phyloP scores from a whole-genome alignment of 2,113 vertebrate species.

The Nothoprocta perdicaria region DNA sequence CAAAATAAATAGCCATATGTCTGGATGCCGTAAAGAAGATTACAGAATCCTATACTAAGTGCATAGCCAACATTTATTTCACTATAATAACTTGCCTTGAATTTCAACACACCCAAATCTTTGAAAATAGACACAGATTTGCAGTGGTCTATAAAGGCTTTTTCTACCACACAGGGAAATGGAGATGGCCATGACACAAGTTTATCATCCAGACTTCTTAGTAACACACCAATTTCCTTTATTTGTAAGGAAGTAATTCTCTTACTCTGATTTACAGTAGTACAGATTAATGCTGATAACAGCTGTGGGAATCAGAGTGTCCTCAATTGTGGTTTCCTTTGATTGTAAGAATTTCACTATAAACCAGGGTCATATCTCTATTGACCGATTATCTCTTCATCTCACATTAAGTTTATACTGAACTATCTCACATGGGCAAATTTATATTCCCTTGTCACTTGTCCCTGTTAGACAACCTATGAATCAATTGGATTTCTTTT shows the following conservation, averaged over 20 bases:
- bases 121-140: not conserved
- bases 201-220: not conserved
- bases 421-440: not conserved
- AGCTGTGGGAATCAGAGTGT: not conserved
- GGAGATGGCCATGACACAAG: not conserved
- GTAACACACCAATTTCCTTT: constrained; percentile 18
- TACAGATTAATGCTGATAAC: not conserved
- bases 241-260: constrained; percentile 4
- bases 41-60: not conserved
- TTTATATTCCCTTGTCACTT: not conserved
- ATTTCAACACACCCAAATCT: not conserved
- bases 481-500: not conserved
- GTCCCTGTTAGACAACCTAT: not conserved
- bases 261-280: not conserved
- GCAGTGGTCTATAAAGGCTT: not conserved
- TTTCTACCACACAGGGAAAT: not conserved
- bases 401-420: not conserved
- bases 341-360: not conserved
- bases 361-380: not conserved
- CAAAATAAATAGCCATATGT: not conserved
- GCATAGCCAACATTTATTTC: not conserved
- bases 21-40: not conserved
- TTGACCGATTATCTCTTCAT: not conserved
- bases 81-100: not conserved
- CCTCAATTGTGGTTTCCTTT: not conserved